phyloP scores from a whole-genome alignment of 1,140 invertebrate genomes.

The Habropoda laboriosa region DNA sequence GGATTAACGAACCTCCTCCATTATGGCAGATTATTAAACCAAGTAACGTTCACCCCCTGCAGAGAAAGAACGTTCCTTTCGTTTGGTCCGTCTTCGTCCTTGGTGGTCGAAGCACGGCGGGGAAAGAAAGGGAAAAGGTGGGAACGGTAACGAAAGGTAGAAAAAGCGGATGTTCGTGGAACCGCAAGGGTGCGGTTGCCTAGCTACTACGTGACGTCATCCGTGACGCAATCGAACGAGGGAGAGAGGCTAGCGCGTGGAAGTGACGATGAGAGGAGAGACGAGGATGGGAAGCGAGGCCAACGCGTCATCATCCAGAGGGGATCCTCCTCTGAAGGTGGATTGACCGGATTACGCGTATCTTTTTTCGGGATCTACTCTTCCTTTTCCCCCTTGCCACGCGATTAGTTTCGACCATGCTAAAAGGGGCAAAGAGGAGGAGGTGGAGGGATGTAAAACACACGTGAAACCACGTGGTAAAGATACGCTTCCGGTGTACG shows the following conservation, averaged over 20 bases:
- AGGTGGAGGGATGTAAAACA: background rate
- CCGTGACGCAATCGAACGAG: conserved; percentile 60
- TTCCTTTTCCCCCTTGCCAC: too few species aligned
- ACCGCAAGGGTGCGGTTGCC: conserved; percentile 69
- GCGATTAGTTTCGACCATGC: conserved; percentile 7
- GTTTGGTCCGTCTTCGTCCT: conserved; percentile 29
- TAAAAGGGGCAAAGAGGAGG: background rate
- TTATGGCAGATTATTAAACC: background rate
- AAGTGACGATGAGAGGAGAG: conserved; percentile 45
- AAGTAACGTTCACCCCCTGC: background rate
- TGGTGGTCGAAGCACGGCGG: conserved; percentile 33
- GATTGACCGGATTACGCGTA: conserved; percentile 39
- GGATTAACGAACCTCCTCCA: conserved; percentile 7
- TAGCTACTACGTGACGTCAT: conserved; percentile 72
- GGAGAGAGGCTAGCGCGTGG: conserved; percentile 39
- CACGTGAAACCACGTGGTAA: background rate
- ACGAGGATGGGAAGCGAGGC: conserved; percentile 55
- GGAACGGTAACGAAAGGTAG: conserved; percentile 44
- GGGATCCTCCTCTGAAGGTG: conserved; percentile 28
- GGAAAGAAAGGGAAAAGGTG: conserved; percentile 15
- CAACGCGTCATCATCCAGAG: conserved; percentile 57
- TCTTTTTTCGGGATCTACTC: background rate
- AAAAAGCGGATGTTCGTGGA: conserved; percentile 57
- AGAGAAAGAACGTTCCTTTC: too few species aligned
- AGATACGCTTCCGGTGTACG: background rate